Evolutionary conservation across 2,797 vertebrate species (phyloP), one percentile per base, ranked within the genome.

Genomic region (Urocyon cinereoargenteus): DNA sequence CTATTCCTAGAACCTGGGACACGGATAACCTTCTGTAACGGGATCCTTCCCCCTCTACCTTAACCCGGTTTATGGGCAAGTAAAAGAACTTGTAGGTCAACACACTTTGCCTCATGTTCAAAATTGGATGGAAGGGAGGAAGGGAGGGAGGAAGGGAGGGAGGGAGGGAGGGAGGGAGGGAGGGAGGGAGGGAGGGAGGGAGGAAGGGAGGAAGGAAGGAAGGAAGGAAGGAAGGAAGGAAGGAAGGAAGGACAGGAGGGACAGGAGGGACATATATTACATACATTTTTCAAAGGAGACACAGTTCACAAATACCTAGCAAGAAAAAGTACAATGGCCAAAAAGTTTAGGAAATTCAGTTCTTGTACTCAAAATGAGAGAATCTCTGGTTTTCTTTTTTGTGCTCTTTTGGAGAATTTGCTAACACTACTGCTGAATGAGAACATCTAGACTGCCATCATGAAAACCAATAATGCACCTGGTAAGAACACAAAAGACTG

Each of bases 401-500:
- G 62, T 78, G n/a, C 4, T 90, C 78, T 66, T 95, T 40, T 81
- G 53, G 45, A 91, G 75, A 97, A 94, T 57, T 84, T 87, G 72
- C 91, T 92, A 49, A 90, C 86, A 78, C 34, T 84, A 75, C 86
- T 96, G 88, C 78, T 97, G 95, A 97, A 96, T 90, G n/a, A 91
- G 34, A 97, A 92, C 64, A 83, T 95, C 91, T 11, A 97, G 95
- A 93, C 97, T 91, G 96, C 97, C 96, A 98, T 88, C 96, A 24
- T 70, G 96, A 98, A 98, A 98, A 96, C 94, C 97, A 98, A 91
- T 95, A 97, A 97, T 61, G 92, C 98, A 98, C 98, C 98, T 98
- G 98, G 98, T 92, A 91, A 86, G 14, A 86, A 84, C 95, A 98
- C 98, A 98, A 98, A 98, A 98, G 98, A 97, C 97, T 99, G 98